These are phyloP conservation scores for Parthenolecanium corni DNA, from an alignment of 2,888 invertebrate species.

Conservation along the genomic window DNA sequence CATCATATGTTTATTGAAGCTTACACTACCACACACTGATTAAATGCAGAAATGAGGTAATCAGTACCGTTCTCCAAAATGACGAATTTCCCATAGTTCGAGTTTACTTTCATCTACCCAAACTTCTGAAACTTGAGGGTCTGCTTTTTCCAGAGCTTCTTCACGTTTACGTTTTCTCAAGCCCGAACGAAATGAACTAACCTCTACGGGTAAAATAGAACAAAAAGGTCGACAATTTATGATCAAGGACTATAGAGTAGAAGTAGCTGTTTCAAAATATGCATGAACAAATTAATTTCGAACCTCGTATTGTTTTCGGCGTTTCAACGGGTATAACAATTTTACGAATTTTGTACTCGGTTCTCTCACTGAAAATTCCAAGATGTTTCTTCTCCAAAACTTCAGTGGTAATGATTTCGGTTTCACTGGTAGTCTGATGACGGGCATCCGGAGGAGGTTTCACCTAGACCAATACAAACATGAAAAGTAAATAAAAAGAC, in stretches of 20 bases:
- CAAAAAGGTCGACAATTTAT: neutral
- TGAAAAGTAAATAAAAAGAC: too few species aligned
- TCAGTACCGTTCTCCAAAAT: conserved; percentile 62
- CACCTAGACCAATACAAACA: conserved; percentile 41
- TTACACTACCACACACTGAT: neutral
- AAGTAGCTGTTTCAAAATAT: neutral
- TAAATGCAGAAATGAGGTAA: neutral
- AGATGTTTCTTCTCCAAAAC: conserved; percentile 76
- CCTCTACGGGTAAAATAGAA: conserved; percentile 48
- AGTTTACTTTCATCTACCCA: conserved; percentile 95
- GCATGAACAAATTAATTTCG: conserved; percentile 32
- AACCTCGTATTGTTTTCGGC: conserved; percentile 78
- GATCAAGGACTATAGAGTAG: neutral
- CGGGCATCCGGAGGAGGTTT: conserved; percentile 80
- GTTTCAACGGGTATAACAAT: conserved; percentile 88
- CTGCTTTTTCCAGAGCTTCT: conserved; percentile 86
- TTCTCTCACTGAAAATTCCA: conserved; percentile 76
- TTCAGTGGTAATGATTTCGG: conserved; percentile 86
- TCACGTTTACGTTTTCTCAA: conserved; percentile 82
- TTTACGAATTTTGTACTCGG: conserved; percentile 84
- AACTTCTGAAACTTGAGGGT: conserved; percentile 86
- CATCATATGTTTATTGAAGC: neutral
- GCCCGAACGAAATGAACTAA: conserved; percentile 88
- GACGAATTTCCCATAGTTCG: conserved; percentile 92
- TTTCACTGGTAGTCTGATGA: conserved; percentile 89